Evolutionary conservation across 2,888 invertebrate genomes (phyloP).

Genomic region (Himalopsyche kuldschensis): DNA sequence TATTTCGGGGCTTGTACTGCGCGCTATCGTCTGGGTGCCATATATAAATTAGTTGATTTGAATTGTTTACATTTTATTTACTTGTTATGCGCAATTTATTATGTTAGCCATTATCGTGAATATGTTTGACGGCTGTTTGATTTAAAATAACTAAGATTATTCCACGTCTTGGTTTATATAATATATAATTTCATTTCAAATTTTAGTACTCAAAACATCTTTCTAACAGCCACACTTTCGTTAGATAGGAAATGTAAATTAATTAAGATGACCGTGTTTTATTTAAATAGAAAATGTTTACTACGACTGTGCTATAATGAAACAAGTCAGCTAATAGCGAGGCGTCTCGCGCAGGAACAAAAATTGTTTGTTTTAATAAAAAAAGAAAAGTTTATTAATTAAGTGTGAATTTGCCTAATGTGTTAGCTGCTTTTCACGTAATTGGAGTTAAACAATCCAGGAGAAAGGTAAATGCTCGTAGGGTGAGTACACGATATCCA

Average conservation of each 20-base stretch:
- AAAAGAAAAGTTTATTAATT: constrained; percentile 35
- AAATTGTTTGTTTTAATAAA: constrained; percentile 36
- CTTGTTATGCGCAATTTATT: too few species aligned
- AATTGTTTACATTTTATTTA: too few species aligned
- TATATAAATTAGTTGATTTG: too few species aligned
- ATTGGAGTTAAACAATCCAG: constrained; percentile 19
- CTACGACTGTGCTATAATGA: not conserved
- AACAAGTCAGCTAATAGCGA: not conserved
- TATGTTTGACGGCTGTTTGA: too few species aligned
- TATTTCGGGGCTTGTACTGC: too few species aligned
- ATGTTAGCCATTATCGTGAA: too few species aligned
- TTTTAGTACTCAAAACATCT: not conserved
- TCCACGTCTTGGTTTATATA: too few species aligned
- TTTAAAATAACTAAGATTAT: too few species aligned
- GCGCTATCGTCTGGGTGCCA: too few species aligned
- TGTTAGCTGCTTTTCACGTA: constrained; percentile 29
- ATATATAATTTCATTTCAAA: too few species aligned
- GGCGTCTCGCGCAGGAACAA: constrained; percentile 11
- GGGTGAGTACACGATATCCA: not conserved
- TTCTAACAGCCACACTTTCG: not conserved
- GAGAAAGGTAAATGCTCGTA: not conserved
- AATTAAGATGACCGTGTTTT: not conserved
- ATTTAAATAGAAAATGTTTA: not conserved
- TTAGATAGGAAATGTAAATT: not conserved
- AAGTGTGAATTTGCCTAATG: constrained; percentile 38